Percentiles rank a stretch among this genome's conserved stretches.
phyloP scores from a whole-genome alignment of 92 coral and sea anemone species.

The Actinernus sp. region DNA sequence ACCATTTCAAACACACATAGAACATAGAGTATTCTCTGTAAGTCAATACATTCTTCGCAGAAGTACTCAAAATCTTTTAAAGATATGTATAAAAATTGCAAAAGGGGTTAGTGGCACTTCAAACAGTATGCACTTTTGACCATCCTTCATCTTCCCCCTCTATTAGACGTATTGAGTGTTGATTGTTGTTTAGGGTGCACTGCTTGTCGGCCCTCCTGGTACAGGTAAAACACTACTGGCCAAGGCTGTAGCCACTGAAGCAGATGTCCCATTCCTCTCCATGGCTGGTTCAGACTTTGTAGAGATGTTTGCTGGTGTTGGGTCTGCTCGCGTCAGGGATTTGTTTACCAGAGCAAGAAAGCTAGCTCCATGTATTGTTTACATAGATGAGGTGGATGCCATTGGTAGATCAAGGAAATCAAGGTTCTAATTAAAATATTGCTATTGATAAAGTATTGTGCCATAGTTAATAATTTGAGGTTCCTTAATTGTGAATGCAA shows the following conservation, averaged over 20 bases:
- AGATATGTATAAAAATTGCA: too few relatives aligned
- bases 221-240: conserved; percentile 96
- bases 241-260: conserved; percentile 97
- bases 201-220: conserved; percentile 99
- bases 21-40: too few relatives aligned
- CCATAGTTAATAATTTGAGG: too few relatives aligned
- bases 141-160: too few relatives aligned
- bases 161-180: too few relatives aligned
- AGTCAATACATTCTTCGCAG: too few relatives aligned
- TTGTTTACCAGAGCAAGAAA: conserved; percentile 90
- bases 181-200: conserved; percentile 99
- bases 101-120: too few relatives aligned
- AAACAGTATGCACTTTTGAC: too few relatives aligned
- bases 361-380: conserved; percentile 94
- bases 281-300: conserved; percentile 99
- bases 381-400: conserved; percentile 98
- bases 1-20: too few relatives aligned
- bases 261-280: conserved; percentile 95
- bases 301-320: conserved; percentile 96
- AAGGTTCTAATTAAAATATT: conserved; percentile 47
- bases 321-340: conserved; percentile 97
- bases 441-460: not conserved
- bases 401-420: conserved; percentile 93
- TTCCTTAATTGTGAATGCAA: too few relatives aligned
- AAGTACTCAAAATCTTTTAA: too few relatives aligned